Conservation (phyloP, 1,140 invertebrate genomes). For the Sinella curviseta region DNA sequence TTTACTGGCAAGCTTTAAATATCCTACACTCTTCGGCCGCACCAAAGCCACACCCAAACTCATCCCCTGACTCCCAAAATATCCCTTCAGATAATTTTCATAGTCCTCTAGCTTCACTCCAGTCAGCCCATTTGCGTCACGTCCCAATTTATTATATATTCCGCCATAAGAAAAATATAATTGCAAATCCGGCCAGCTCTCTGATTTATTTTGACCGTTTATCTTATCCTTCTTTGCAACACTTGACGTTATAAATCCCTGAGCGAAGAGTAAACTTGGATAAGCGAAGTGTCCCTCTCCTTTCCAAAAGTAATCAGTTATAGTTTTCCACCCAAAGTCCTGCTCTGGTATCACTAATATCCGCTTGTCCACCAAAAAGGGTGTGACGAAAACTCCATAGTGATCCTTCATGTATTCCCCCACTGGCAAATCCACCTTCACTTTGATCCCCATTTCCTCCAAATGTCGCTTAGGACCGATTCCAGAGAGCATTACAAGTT, state of each 20-base stretch:
- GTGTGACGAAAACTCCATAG: constrained; percentile 40
- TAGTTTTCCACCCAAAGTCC: constrained; percentile 6
- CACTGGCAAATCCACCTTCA: constrained; percentile 28
- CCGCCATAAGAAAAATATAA: constrained; percentile 24
- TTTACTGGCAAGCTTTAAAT: constrained; percentile 39
- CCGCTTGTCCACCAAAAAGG: constrained; percentile 39
- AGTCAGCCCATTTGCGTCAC: not conserved
- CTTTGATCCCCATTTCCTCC: constrained; percentile 29
- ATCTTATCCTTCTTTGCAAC: not conserved
- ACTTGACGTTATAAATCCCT: constrained; percentile 26
- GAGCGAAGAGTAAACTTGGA: constrained; percentile 21
- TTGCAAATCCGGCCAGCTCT: constrained; percentile 42
- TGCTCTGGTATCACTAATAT: constrained; percentile 1
- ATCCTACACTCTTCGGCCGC: constrained; percentile 47
- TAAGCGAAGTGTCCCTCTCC: constrained; percentile 31
- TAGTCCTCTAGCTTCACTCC: constrained; percentile 7
- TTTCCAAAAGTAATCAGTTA: constrained; percentile 29
- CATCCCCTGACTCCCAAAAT: constrained; percentile 29
- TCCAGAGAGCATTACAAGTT: constrained; percentile 55
- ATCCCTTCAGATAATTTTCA: not conserved
- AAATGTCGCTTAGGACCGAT: constrained; percentile 55
- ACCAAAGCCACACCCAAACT: constrained; percentile 32
- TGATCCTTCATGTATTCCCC: constrained; percentile 60
- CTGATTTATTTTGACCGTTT: too few species aligned
- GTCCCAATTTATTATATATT: constrained; percentile 5